Base-by-base conservation (phyloP, 92 coral and sea anemone genomes). In the Zoanthus gigantus region DNA sequence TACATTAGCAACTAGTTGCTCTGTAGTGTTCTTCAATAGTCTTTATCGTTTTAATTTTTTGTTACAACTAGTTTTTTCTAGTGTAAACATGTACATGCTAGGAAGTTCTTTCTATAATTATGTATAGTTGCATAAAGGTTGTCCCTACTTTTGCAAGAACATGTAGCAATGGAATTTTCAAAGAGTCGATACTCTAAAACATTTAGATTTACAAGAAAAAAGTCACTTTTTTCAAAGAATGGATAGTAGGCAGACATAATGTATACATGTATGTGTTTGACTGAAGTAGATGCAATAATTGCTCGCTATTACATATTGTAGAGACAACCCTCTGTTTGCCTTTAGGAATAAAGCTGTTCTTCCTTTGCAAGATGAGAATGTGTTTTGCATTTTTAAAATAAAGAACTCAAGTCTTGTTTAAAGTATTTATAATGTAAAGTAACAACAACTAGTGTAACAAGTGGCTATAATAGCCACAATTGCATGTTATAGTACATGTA, bases 201-300 rank as follows among this genome's bases (percentile, higher is more conserved):
- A 71, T 71, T 9, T 71, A 71, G 74, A 71, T 71, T 71, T 71
- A 71, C 18, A 71, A 71, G 74, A 71, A 71, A 71, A 71, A 31
- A 71, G 74, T 71, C 47, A 71, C 74, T 71, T 71, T 71, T 71
- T 71, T 71, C 74, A 71, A 71, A 71, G 74, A 71, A 71, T 71
- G 74, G 47, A 71, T 29, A 71, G 74, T 31, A 71, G 74, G 47
- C 47, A 32, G 74, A 68, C 31, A 68, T 68, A 68, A 23, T 67
- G 72, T 30, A 68, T 29, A 68, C 44, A 68, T 68, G 45, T 71
- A 71, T 71, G 74, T 71, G 42, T 29, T 37, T 71, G 74, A 71
- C 74, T 71, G 74, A 71, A 31, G 74, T 31, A 71, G 74, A 71
- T 71, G 74, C 74, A 10, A 71, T 71, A 29, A 71, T 71, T 71